Evolutionary conservation across 2,888 invertebrate species (phyloP).

Genomic region (Apamea crenata): DNA sequence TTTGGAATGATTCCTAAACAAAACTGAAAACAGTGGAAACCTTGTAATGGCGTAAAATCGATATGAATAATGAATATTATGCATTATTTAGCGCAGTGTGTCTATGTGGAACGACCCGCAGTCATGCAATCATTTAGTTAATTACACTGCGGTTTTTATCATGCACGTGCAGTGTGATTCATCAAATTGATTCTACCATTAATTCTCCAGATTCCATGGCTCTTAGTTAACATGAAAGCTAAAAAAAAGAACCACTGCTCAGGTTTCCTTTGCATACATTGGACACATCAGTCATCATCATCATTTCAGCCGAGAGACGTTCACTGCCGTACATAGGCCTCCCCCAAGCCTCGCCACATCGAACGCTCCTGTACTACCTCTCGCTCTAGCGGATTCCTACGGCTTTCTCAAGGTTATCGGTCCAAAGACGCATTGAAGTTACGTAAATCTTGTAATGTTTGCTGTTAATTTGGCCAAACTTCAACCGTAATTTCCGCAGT

Average conservation of each 20-base stretch:
- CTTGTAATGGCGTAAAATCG: slow-evolving; percentile 39
- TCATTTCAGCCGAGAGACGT: background rate
- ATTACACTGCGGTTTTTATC: slow-evolving; percentile 5
- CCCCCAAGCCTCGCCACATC: background rate
- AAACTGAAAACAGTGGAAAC: slow-evolving; percentile 2
- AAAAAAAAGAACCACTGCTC: background rate
- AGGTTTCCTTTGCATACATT: background rate
- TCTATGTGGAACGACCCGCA: background rate
- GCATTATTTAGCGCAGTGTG: slow-evolving; percentile 32
- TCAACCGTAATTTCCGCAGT: slow-evolving; percentile 34
- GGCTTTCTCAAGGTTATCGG: background rate
- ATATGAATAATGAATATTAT: slow-evolving; percentile 23
- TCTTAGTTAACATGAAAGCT: background rate
- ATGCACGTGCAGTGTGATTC: background rate
- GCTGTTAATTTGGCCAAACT: slow-evolving; percentile 30
- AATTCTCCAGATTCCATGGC: background rate
- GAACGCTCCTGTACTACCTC: background rate
- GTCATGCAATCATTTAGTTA: slow-evolving; percentile 16
- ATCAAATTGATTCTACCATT: background rate
- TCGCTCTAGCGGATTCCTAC: background rate
- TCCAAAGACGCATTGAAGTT: background rate
- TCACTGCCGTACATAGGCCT: background rate
- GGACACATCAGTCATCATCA: background rate
- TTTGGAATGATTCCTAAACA: slow-evolving; percentile 7
- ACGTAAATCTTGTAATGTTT: slow-evolving; percentile 14